Percentiles rank a stretch among this genome's conserved stretches.
phyloP scores from a whole-genome alignment of 2,113 vertebrate species.

The Phaethornis superciliosus region DNA sequence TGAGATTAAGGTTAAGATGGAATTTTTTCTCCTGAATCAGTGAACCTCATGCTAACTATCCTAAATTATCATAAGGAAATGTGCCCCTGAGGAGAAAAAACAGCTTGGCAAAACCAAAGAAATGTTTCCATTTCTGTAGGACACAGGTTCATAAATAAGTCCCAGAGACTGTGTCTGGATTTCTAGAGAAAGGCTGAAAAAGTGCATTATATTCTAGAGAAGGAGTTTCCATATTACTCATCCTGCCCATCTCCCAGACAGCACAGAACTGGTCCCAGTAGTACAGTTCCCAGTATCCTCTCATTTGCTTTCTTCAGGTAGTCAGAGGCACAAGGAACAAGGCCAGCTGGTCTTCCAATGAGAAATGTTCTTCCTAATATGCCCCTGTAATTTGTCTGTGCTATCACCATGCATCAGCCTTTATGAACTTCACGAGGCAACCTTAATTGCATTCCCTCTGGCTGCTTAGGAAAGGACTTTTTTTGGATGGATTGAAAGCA shows the following conservation, averaged over 20 bases:
- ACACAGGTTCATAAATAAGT: not conserved
- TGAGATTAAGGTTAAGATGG: not conserved
- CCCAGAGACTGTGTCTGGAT: not conserved
- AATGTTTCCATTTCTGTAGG: not conserved
- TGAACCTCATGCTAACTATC: not conserved
- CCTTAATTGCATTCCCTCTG: constrained; percentile 51
- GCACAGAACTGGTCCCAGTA: not conserved
- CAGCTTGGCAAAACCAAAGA: not conserved
- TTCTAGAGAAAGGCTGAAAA: not conserved
- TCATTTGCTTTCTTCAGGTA: not conserved
- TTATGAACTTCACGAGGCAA: not conserved
- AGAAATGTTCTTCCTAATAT: constrained; percentile 2
- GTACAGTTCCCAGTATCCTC: not conserved
- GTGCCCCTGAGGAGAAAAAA: not conserved
- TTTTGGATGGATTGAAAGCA: not conserved
- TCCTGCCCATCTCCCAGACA: constrained; percentile 6
- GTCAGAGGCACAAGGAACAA: not conserved
- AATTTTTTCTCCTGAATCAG: not conserved
- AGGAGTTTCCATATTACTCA: constrained; percentile 20
- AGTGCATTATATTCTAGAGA: not conserved
- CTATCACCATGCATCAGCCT: constrained; percentile 31
- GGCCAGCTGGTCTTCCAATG: not conserved
- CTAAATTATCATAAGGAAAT: not conserved
- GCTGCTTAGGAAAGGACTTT: not conserved
- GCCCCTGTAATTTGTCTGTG: not conserved